phyloP scores from a whole-genome alignment of 2,797 vertebrate genomes.

The Moxostoma hubbsi region DNA sequence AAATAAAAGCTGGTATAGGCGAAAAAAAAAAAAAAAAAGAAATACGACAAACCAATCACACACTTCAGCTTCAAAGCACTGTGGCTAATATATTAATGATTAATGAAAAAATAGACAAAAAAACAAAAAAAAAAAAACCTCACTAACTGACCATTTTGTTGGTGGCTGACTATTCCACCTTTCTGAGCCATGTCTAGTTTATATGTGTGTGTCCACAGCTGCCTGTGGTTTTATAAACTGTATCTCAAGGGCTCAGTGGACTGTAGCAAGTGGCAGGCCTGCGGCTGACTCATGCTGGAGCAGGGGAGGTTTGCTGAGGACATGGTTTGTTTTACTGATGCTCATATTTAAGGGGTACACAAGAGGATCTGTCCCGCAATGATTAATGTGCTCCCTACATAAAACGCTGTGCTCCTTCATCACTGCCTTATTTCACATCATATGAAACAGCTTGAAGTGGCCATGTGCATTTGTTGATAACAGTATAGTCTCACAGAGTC shows the following conservation, averaged over 20 bases:
- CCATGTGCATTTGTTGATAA: constrained; percentile 1
- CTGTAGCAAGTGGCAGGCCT: not conserved
- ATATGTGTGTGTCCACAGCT: not conserved
- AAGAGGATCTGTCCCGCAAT: not conserved
- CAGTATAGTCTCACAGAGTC: not conserved
- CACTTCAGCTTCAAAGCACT: no score
- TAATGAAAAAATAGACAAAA: no score
- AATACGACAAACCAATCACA: no score
- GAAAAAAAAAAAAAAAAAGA: no score
- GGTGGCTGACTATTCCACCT: no score
- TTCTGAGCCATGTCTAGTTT: no score
- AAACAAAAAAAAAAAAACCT: no score
- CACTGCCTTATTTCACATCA: not conserved
- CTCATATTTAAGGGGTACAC: constrained; percentile 17
- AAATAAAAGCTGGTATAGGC: no score
- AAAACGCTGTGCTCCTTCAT: not conserved
- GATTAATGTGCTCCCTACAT: not conserved
- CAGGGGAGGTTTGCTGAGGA: not conserved
- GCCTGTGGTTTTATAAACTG: constrained; percentile 12
- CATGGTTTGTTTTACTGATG: constrained; percentile 1
- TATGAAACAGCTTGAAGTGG: constrained; percentile 2
- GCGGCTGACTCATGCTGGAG: not conserved
- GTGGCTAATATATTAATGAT: no score
- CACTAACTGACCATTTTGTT: no score
- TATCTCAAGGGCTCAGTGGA: not conserved